Percentiles rank a stretch among this genome's conserved stretches.
Conservation (phyloP, 1,140 invertebrate species). For the Nephotettix cincticeps region DNA sequence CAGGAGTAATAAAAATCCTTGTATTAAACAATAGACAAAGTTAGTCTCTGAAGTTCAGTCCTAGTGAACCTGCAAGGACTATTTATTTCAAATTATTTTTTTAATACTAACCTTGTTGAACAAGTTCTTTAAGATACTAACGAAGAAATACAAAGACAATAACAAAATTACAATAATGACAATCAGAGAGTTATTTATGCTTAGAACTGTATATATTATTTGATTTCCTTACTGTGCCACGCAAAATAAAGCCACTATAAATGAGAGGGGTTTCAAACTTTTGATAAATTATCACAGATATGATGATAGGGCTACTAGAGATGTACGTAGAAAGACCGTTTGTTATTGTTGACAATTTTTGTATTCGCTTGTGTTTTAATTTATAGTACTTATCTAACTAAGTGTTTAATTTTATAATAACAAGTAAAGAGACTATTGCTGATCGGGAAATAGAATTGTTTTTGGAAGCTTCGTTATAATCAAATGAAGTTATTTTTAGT, state of each 20-base stretch:
- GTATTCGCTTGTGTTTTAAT: too few species aligned
- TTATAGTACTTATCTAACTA: too few species aligned
- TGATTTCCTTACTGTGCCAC: conserved; percentile 35
- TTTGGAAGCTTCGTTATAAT: too few species aligned
- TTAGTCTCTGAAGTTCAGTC: too few species aligned
- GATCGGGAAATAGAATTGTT: too few species aligned
- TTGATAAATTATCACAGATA: conserved; percentile 44
- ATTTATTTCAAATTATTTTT: conserved; percentile 16
- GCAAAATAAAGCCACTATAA: conserved; percentile 41
- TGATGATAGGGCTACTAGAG: conserved; percentile 42
- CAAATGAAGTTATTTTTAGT: too few species aligned
- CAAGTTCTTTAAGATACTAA: conserved; percentile 12
- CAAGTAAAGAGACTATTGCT: too few species aligned
- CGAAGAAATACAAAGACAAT: conserved; percentile 24
- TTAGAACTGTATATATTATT: conserved; percentile 36
- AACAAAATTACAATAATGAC: not conserved
- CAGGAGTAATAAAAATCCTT: too few species aligned
- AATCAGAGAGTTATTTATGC: not conserved
- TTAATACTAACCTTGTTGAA: conserved; percentile 19
- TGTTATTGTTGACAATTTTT: too few species aligned
- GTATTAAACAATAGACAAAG: too few species aligned
- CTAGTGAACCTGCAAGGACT: not conserved
- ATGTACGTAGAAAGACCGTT: conserved; percentile 31
- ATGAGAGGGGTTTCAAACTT: conserved; percentile 43
- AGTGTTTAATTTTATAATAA: too few species aligned